phyloP scores from a whole-genome alignment of 2,113 vertebrate genomes.

The Penelope pileata region DNA sequence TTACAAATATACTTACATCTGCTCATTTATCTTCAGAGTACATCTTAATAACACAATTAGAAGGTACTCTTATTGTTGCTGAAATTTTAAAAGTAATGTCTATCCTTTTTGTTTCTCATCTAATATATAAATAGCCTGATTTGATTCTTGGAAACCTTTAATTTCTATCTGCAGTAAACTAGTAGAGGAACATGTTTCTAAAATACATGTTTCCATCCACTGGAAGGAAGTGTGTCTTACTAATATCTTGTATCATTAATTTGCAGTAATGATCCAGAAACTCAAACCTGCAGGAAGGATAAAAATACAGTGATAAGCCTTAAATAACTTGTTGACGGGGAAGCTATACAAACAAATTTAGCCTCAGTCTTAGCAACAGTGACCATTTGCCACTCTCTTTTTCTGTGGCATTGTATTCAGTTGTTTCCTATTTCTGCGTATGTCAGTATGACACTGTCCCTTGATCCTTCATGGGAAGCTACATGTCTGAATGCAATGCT shows the following conservation, averaged over 20 bases:
- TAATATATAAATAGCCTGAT: constrained; percentile 31
- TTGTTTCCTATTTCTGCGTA: neutral
- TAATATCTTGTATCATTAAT: constrained; percentile 54
- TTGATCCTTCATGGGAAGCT: neutral
- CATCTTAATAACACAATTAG: neutral
- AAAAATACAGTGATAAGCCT: constrained; percentile 49
- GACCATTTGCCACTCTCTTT: neutral
- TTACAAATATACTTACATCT: constrained; percentile 1
- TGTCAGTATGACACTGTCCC: neutral
- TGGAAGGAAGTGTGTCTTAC: constrained; percentile 57
- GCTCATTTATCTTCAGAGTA: constrained; percentile 15
- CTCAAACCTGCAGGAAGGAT: constrained; percentile 46
- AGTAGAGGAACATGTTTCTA: constrained; percentile 48
- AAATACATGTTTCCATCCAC: constrained; percentile 41
- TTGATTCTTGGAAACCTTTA: constrained; percentile 57
- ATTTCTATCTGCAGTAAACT: constrained; percentile 43
- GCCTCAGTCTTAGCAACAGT: neutral
- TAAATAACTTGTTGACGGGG: constrained; percentile 62
- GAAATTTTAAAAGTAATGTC: constrained; percentile 16
- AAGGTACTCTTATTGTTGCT: neutral
- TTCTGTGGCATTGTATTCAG: neutral
- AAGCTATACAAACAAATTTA: constrained; percentile 30
- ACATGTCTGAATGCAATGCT: neutral
- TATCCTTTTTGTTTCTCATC: constrained; percentile 22
- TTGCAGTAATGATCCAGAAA: constrained; percentile 61